Conservation (phyloP, 2,113 vertebrate species). For the Sinocyclocheilus maitianheensis region DNA sequence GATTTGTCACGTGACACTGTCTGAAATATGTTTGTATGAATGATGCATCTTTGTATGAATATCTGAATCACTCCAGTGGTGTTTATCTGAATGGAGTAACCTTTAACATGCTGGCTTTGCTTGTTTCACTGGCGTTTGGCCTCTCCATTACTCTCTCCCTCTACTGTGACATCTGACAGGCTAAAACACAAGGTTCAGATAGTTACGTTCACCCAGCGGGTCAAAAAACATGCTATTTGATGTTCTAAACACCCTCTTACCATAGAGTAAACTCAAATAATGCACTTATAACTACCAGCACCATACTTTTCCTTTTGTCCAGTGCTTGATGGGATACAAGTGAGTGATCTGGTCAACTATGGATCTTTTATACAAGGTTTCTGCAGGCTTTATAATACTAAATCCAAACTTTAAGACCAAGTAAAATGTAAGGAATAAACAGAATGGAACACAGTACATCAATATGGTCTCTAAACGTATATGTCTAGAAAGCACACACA, state of each 20-base stretch:
- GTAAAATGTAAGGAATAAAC: background rate
- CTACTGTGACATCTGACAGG: background rate
- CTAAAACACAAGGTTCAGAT: background rate
- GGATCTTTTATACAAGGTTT: too few species aligned
- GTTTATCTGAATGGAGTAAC: conserved; percentile 10
- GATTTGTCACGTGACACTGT: background rate
- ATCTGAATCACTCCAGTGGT: background rate
- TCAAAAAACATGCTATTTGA: background rate
- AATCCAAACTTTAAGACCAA: background rate
- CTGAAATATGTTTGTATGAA: background rate
- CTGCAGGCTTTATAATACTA: too few species aligned
- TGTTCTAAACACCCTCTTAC: background rate
- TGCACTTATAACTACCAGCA: background rate
- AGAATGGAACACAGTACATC: too few species aligned
- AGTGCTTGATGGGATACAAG: background rate
- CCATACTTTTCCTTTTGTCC: background rate
- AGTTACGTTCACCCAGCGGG: background rate
- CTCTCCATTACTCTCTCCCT: background rate
- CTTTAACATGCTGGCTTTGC: background rate
- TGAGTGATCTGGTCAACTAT: background rate
- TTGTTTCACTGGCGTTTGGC: background rate
- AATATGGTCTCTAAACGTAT: too few species aligned
- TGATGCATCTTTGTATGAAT: background rate
- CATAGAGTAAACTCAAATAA: background rate
- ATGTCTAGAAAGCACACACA: too few species aligned